Evolutionary conservation across 2,797 vertebrate species (phyloP).

Genomic region (Crax fasciolata): DNA sequence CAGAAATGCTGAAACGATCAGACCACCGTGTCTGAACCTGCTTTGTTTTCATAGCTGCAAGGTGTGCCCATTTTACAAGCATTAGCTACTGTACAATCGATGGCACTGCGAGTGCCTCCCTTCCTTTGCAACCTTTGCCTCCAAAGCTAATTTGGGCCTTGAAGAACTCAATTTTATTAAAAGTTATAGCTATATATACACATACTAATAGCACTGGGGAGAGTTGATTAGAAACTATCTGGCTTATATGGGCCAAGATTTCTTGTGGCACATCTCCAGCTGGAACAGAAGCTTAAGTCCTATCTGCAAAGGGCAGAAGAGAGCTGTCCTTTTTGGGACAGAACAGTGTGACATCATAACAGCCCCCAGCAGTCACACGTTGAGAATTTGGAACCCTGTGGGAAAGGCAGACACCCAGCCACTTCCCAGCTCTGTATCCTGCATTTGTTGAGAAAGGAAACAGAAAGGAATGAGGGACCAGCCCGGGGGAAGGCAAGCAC

Average conservation of each 20-base stretch:
- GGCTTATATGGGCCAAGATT: constrained; percentile 40
- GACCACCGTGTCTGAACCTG: constrained; percentile 5
- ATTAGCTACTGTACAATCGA: not conserved
- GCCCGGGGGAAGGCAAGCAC: not conserved
- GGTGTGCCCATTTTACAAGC: not conserved
- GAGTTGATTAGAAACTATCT: not conserved
- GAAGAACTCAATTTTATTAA: not conserved
- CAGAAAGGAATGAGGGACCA: fast-evolving
- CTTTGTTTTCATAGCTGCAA: constrained; percentile 42
- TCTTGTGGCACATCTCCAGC: not conserved
- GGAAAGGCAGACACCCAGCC: not conserved
- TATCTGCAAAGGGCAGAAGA: not conserved
- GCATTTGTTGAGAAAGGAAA: not conserved
- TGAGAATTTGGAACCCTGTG: not conserved
- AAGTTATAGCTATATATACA: constrained; percentile 44
- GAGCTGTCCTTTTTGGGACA: not conserved
- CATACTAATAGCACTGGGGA: constrained; percentile 13
- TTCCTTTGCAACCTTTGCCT: not conserved
- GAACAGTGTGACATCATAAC: not conserved
- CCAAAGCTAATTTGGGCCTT: constrained; percentile 22
- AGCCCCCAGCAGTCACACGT: not conserved
- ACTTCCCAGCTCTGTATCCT: not conserved
- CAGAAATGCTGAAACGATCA: not conserved
- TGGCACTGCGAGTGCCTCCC: not conserved
- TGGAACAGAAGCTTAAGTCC: not conserved